Conservation (phyloP, 2,888 invertebrate genomes). For the Ernsta delagoae region DNA sequence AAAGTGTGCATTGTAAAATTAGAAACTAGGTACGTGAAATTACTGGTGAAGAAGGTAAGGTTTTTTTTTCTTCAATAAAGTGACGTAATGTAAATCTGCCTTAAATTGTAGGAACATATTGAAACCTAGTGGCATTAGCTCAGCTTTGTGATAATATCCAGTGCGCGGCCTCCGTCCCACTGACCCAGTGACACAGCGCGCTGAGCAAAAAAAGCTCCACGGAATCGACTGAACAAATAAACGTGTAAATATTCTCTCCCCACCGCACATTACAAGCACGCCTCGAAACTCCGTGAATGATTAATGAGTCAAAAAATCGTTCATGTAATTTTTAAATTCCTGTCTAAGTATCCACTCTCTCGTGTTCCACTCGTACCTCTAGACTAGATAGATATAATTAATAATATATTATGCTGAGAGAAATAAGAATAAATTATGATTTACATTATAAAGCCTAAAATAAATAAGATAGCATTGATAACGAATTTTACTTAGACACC, state of each 20-base stretch:
- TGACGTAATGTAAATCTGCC: too few relatives aligned
- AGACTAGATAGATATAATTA: neutral
- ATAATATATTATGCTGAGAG: too few relatives aligned
- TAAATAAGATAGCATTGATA: too few relatives aligned
- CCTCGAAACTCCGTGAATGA: slow-evolving; percentile 39
- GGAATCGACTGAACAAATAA: slow-evolving; percentile 63
- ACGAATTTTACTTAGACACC: too few relatives aligned
- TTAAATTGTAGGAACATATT: slow-evolving; percentile 12
- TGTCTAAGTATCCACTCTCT: neutral
- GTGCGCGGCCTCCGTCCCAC: slow-evolving; percentile 63
- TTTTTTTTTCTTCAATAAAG: too few relatives aligned
- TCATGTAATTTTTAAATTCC: slow-evolving; percentile 5
- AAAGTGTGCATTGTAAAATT: too few relatives aligned
- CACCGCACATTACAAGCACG: slow-evolving; percentile 25
- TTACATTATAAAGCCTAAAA: too few relatives aligned
- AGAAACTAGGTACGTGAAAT: too few relatives aligned
- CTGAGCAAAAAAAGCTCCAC: slow-evolving; percentile 59
- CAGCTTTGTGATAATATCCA: slow-evolving; percentile 60
- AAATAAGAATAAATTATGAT: too few relatives aligned
- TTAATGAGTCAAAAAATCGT: slow-evolving; percentile 33
- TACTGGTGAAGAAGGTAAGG: too few relatives aligned
- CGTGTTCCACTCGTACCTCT: neutral
- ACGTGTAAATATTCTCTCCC: slow-evolving; percentile 50
- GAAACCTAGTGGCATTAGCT: slow-evolving; percentile 48
- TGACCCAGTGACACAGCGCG: slow-evolving; percentile 71